Conservation (phyloP, 2,888 invertebrate genomes). For the Hololepta plana region DNA sequence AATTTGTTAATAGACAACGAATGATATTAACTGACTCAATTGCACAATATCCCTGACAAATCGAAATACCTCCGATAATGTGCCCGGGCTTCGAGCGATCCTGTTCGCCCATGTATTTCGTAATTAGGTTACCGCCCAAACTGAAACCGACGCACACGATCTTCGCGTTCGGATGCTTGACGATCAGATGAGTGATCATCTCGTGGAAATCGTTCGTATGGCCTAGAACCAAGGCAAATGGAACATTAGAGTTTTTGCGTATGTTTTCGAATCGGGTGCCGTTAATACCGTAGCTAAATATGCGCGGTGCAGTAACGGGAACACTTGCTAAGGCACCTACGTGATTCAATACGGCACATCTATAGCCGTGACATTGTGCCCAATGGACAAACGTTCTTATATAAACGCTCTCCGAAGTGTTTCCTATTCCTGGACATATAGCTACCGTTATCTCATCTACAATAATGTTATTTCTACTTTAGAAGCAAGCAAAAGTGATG, state of each 20-base stretch:
- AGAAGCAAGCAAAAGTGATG: neutral
- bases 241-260: neutral
- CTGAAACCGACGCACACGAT: slow-evolving; percentile 82
- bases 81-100: slow-evolving; percentile 38
- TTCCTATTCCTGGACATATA: slow-evolving; percentile 84
- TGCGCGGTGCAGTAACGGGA: slow-evolving; percentile 68
- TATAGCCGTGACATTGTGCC: slow-evolving; percentile 78
- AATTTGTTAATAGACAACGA: slow-evolving; percentile 1
- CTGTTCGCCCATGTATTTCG: slow-evolving; percentile 79
- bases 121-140: slow-evolving; percentile 81
- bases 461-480: slow-evolving; percentile 17
- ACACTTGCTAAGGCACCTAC: slow-evolving; percentile 77
- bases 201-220: slow-evolving; percentile 75
- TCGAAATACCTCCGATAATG: slow-evolving; percentile 77
- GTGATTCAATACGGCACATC: slow-evolving; percentile 87
- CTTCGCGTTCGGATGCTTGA: slow-evolving; percentile 56
- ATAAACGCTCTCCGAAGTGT: slow-evolving; percentile 87
- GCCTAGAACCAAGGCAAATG: slow-evolving; percentile 35
- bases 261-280: neutral
- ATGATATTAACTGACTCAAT: slow-evolving; percentile 48
- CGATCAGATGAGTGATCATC: slow-evolving; percentile 60
- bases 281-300: slow-evolving; percentile 77
- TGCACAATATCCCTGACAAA: slow-evolving; percentile 90
- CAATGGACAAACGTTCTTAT: slow-evolving; percentile 85
- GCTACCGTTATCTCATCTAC: slow-evolving; percentile 75